Conservation (phyloP, 2,888 invertebrate species). For the Cryptus armator region DNA sequence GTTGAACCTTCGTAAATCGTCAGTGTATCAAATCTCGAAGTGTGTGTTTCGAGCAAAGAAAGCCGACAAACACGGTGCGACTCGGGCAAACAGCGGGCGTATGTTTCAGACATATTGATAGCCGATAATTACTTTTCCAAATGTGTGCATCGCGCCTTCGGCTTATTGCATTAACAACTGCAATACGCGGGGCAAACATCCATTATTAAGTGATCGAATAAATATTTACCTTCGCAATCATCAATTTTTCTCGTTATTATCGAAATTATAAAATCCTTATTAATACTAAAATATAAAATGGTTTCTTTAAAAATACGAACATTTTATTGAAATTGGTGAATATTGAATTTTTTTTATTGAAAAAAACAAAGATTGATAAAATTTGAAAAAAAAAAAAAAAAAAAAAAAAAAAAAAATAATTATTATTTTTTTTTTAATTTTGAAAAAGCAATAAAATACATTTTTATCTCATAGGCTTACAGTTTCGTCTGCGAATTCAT, state of each 20-base stretch:
- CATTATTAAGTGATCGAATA: background rate
- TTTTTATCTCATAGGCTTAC: background rate
- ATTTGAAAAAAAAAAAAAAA: too few relatives aligned
- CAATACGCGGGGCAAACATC: background rate
- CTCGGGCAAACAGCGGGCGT: background rate
- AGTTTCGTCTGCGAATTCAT: background rate
- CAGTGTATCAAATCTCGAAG: background rate
- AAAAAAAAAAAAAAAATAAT: too few relatives aligned
- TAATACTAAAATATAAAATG: too few relatives aligned
- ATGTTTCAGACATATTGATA: background rate
- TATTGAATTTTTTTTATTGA: too few relatives aligned
- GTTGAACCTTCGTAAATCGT: slow-evolving; percentile 20
- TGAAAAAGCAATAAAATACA: background rate
- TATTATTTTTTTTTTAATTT: too few relatives aligned
- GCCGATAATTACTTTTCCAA: slow-evolving; percentile 31
- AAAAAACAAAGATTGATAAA: too few relatives aligned
- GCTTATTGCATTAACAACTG: background rate
- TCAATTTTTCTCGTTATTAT: too few relatives aligned
- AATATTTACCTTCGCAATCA: background rate
- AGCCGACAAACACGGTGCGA: background rate
- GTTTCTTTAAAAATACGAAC: too few relatives aligned
- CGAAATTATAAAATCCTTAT: too few relatives aligned
- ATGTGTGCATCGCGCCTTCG: slow-evolving; percentile 23
- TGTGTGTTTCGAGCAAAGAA: background rate
- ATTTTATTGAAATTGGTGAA: too few relatives aligned